These are phyloP conservation scores for Bursaphelenchus mucronatus DNA, from an alignment of 1,140 invertebrate genomes.

Conservation along the genomic window DNA sequence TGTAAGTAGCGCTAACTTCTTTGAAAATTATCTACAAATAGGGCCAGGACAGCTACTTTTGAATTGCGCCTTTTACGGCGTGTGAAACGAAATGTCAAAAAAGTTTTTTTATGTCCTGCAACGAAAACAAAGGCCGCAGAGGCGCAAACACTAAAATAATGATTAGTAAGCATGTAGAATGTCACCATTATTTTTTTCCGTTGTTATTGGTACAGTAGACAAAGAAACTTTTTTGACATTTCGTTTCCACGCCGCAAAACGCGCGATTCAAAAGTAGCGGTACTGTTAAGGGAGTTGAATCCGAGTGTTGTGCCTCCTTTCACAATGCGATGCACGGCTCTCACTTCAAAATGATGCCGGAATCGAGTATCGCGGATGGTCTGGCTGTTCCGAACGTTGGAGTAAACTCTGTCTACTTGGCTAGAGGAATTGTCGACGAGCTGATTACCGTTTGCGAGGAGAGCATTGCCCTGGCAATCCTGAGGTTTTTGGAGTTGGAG, in stretches of 20 bases:
- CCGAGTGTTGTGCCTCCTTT: constrained; percentile 82
- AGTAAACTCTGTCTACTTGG: constrained; percentile 78
- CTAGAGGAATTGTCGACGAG: constrained; percentile 74
- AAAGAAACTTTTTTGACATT: no score
- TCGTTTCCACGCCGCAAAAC: no score
- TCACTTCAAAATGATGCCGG: constrained; percentile 64
- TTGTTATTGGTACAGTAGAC: no score
- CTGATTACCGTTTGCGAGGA: constrained; percentile 69
- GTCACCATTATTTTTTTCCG: no score
- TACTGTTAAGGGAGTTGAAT: constrained; percentile 83
- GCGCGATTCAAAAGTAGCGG: no score
- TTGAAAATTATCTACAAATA: constrained; percentile 5
- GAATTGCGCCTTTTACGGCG: no score
- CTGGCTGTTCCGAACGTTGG: constrained; percentile 83
- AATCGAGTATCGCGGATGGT: constrained; percentile 81
- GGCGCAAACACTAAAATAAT: no score
- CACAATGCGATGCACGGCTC: constrained; percentile 69
- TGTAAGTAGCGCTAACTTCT: constrained; percentile 59
- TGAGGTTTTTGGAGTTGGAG: constrained; percentile 74
- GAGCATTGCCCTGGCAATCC: constrained; percentile 78
- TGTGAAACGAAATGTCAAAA: no score
- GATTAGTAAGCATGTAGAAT: no score
- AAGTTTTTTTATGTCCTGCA: no score
- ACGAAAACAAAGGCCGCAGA: no score
- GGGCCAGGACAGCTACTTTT: no score